Base-by-base conservation (phyloP, 2,797 vertebrate genomes). In the Rhyacichthys aspro region DNA sequence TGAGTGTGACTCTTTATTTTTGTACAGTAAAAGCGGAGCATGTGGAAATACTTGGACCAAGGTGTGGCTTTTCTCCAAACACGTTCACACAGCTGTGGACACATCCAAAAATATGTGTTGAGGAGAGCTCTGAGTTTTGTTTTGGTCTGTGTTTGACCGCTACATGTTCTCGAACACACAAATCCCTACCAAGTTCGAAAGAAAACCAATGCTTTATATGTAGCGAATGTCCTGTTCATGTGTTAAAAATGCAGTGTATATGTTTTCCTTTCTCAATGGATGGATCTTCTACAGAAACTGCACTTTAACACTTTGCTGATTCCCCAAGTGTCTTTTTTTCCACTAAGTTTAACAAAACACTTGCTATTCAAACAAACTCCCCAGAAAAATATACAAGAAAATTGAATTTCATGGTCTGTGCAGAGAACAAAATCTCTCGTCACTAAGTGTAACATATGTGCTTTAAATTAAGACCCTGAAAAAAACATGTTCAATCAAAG, bases 51-150 rank as follows among this genome's bases (percentile, higher is more conserved):
- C 32, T 76, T 23, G 16, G 54, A 18, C 32, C 54, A 6, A 70
- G 61, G 76, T 74, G 72, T 45, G 65, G 70, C 70, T 8, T 18
- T 69, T 68, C 39, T 38, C 11, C 52, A 59, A 52, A 11, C 55
- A 42, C 54, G 43, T 32, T 39, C 34, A 74, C 42, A 53, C 72
- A 79, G 75, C 69, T 82, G 76, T 68, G 74, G 65, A 43, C 47
- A 18, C 65, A 56, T 75, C 55, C 42, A 55, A 63, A 62, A 50
- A 17, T 34, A 47, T 61, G 17, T 54, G 7, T 10, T 10, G 41
- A 72, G 52, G 56, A 64, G 71, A 72, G 59, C 39, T 37, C 37
- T 50, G 16, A 15, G 16, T 32, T 69, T 59, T 47, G 38, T 75
- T 55, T 79, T 60, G 61, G 34, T 49, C 59, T 47, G 6, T 36